A percentile compares a stretch with the other conserved stretches of the same genome.
Conservation (phyloP, 2,888 invertebrate genomes). For the Brenthis daphne region DNA sequence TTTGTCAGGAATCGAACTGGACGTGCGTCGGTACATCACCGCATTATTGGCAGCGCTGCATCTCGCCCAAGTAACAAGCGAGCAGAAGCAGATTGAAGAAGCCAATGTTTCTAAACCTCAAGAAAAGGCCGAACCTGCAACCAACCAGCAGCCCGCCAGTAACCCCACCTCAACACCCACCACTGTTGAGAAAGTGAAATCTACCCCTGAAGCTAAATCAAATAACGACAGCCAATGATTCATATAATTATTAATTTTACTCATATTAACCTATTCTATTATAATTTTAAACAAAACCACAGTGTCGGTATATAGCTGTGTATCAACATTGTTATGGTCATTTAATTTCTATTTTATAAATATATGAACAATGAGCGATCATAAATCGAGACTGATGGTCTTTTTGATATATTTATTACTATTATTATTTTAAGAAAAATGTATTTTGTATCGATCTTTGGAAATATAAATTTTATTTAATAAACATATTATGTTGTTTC, state of each 20-base stretch:
- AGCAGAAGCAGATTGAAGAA: constrained; percentile 57
- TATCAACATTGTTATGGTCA: constrained; percentile 65
- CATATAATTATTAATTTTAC: constrained; percentile 39
- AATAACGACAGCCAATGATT: constrained; percentile 50
- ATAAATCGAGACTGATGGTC: constrained; percentile 41
- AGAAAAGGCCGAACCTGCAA: constrained; percentile 37
- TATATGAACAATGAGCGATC: constrained; percentile 41
- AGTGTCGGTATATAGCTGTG: constrained; percentile 54
- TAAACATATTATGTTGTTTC: constrained; percentile 19
- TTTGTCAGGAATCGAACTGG: constrained; percentile 67
- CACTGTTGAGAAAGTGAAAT: constrained; percentile 59
- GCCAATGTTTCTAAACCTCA: constrained; percentile 40
- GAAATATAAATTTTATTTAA: constrained; percentile 30
- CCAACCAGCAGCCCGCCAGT: constrained; percentile 50
- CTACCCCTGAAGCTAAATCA: constrained; percentile 70
- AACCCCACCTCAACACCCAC: constrained; percentile 56
- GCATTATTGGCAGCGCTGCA: constrained; percentile 72
- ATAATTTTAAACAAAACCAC: constrained; percentile 49
- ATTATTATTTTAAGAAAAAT: constrained; percentile 28
- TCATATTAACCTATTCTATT: constrained; percentile 39
- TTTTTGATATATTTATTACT: constrained; percentile 39
- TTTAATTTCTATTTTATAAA: constrained; percentile 51
- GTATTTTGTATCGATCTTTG: constrained; percentile 31
- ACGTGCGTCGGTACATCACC: constrained; percentile 70
- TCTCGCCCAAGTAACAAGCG: constrained; percentile 68